Conservation (phyloP, 2,888 invertebrate genomes). For the Sarcophaga subvicina region DNA sequence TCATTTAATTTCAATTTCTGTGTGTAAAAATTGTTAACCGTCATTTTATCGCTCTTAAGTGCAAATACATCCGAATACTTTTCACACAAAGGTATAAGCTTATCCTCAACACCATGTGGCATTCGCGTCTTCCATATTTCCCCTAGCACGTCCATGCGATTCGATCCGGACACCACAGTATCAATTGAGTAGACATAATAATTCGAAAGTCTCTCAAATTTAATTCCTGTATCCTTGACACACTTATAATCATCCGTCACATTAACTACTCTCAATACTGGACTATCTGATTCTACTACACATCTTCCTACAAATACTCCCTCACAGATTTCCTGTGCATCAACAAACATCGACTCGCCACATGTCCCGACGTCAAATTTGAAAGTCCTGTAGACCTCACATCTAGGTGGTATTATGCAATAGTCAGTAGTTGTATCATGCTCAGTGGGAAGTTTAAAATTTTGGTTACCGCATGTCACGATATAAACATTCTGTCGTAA, state of each 20-base stretch:
- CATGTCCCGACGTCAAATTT: too few relatives aligned
- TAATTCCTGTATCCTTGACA: background rate
- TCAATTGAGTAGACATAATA: slow-evolving; percentile 8
- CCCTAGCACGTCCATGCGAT: background rate
- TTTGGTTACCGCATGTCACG: too few relatives aligned
- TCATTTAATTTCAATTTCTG: too few relatives aligned
- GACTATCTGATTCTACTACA: background rate
- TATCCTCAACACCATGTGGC: background rate
- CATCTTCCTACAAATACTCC: slow-evolving; percentile 14
- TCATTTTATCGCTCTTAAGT: slow-evolving; percentile 12
- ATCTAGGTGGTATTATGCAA: too few relatives aligned
- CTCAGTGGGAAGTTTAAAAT: too few relatives aligned
- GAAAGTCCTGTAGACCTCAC: too few relatives aligned
- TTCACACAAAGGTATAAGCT: slow-evolving; percentile 5
- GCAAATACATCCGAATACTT: slow-evolving; percentile 15
- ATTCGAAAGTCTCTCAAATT: slow-evolving; percentile 10
- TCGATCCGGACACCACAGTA: background rate
- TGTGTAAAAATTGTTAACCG: slow-evolving; percentile 6
- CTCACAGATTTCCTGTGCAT: slow-evolving; percentile 1
- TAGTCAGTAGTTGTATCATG: too few relatives aligned
- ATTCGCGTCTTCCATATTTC: background rate
- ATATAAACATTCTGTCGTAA: too few relatives aligned
- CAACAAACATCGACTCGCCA: background rate
- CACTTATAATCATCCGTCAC: slow-evolving; percentile 1
- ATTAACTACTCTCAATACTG: slow-evolving; percentile 10